Conservation (phyloP, 2,888 invertebrate species). For the Tromatobia lineatoria region DNA sequence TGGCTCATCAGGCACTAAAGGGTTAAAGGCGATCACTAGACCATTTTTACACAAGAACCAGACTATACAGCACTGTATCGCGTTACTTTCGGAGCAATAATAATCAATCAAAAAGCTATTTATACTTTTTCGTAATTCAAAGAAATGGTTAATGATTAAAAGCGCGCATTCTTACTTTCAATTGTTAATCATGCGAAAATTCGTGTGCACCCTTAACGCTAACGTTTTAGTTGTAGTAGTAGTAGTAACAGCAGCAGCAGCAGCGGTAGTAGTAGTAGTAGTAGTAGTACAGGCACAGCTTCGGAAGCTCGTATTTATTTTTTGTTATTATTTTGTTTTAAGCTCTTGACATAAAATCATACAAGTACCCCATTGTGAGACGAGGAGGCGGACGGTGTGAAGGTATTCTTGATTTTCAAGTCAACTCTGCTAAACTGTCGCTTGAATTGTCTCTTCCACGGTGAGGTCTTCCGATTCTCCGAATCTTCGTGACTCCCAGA, state of each 20-base stretch:
- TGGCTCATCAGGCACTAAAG: no score
- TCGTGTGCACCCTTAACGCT: slow-evolving; percentile 48
- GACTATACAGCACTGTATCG: background rate
- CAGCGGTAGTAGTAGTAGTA: slow-evolving; percentile 24
- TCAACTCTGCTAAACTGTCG: slow-evolving; percentile 93
- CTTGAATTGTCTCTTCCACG: slow-evolving; percentile 93
- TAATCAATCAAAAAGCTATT: background rate
- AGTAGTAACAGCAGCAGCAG: slow-evolving; percentile 22
- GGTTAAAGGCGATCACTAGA: background rate
- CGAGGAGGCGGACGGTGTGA: slow-evolving; percentile 81
- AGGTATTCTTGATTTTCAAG: slow-evolving; percentile 90
- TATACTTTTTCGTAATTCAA: slow-evolving; percentile 7
- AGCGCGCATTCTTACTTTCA: slow-evolving; percentile 39
- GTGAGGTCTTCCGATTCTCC: slow-evolving; percentile 74
- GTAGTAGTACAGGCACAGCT: slow-evolving; percentile 48
- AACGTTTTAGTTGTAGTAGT: slow-evolving; percentile 39
- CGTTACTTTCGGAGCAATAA: background rate
- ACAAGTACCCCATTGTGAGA: slow-evolving; percentile 84
- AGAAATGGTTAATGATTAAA: slow-evolving; percentile 1
- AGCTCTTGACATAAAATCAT: slow-evolving; percentile 70
- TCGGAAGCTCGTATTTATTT: slow-evolving; percentile 31
- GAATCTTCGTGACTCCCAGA: slow-evolving; percentile 37
- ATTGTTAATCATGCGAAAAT: slow-evolving; percentile 39
- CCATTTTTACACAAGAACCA: background rate
- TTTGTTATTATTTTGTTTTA: slow-evolving; percentile 54